Evolutionary conservation across 1,140 invertebrate genomes (phyloP), one percentile per base, ranked within the genome.

Genomic region (Phenacoccus solenopsis): DNA sequence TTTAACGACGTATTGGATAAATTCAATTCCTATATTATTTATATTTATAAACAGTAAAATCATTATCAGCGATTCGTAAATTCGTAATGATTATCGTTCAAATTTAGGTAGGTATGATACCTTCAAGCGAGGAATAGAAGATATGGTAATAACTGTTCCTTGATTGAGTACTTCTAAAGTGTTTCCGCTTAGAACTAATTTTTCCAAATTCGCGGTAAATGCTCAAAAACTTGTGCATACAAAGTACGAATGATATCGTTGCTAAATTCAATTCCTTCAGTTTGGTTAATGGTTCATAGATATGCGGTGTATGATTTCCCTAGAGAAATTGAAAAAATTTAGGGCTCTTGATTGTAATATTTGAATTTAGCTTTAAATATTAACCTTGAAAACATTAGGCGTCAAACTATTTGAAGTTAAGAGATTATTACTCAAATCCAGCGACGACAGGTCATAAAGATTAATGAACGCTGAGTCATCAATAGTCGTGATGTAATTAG

Each of bases 381-480:
- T 77, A 78, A 89, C 88, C 81, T 85, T 81, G 74, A 91, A 90
- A 22, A 84, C 81, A 68, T 86, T 78, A 0, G 87, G 86, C 59
- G 75, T 77, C 0, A 91, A 77, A 10, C 75, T 78, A 13, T 81
- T 82, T 0, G 80, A 74, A 0, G 81, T 84, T 5, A 91, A 75
- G 25, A 82, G 78, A 75, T 91, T 91, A 71, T 86, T 77, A 72
- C 87, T 88, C 67, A 91, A 76, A 77, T 90, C 87, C 10, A 91
- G 75, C 38, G 81, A 81, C 2, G 77, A 78, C 73, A 91, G 80
- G 69, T 83, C 78, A 56, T 81, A 81, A 9, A 90, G 76, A 72
- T 86, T 79, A 69, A 79, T 81, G 74, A 91, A 91, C 2, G 84
- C 84, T 0, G 75, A 78, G 13, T 80, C 74, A 4, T 82, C 82